Percentiles rank a stretch among this genome's conserved stretches.
Evolutionary conservation across 92 coral and sea anemone species (phyloP).

Genomic region (Umimayanthus kanabou): DNA sequence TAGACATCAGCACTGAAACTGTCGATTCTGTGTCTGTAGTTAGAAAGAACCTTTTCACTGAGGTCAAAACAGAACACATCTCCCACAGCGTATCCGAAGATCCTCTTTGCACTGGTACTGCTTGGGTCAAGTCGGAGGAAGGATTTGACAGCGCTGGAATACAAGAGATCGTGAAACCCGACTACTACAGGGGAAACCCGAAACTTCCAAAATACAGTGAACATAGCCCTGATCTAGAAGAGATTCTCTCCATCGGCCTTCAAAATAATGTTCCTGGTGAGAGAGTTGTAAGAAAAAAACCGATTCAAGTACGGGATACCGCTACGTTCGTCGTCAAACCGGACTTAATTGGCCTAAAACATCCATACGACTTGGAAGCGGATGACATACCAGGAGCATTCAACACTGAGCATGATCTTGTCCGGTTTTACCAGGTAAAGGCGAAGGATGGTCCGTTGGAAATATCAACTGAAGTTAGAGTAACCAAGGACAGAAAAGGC

Average conservation of each 20-base stretch:
- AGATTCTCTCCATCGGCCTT: constrained; percentile 41
- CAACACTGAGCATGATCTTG: constrained; percentile 40
- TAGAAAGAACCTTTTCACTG: constrained; percentile 29
- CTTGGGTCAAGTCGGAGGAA: neutral
- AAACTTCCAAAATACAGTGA: constrained; percentile 32
- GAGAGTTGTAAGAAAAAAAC: constrained; percentile 33
- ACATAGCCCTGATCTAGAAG: constrained; percentile 45
- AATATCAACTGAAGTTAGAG: constrained; percentile 41
- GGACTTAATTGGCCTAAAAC: constrained; percentile 42
- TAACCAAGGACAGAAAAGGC: constrained; percentile 42
- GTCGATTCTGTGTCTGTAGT: neutral
- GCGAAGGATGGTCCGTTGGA: constrained; percentile 27
- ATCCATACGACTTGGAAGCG: constrained; percentile 52
- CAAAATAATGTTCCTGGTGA: constrained; percentile 34
- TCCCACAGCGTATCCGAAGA: constrained; percentile 3
- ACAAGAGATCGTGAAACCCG: constrained; percentile 3
- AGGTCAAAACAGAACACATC: constrained; percentile 26
- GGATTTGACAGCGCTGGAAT: constrained; percentile 17
- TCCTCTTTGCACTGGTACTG: constrained; percentile 11
- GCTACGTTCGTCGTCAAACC: constrained; percentile 52
- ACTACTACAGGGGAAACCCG: constrained; percentile 25
- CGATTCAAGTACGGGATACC: constrained; percentile 25
- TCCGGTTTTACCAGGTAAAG: constrained; percentile 42
- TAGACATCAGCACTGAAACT: constrained; percentile 9
- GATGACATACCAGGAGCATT: constrained; percentile 58